Evolutionary conservation across 1,140 invertebrate genomes (phyloP).

Genomic region (Theocolax elegans): DNA sequence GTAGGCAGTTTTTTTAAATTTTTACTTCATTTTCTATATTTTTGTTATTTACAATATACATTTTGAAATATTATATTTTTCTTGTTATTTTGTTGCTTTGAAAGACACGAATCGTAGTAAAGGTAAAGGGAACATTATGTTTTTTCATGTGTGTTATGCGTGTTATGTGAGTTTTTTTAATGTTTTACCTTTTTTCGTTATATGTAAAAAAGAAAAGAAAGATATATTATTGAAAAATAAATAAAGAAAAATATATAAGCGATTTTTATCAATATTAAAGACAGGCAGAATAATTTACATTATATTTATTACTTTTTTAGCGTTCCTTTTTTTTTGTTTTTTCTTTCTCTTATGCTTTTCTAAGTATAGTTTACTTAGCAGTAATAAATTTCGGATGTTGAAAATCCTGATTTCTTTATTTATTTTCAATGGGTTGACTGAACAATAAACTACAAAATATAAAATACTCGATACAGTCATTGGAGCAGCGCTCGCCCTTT

Average conservation of each 20-base stretch:
- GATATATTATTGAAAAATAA: conserved; percentile 28
- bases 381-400: conserved; percentile 7
- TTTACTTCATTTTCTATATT: conserved; percentile 41
- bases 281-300: conserved; percentile 30
- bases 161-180: too few species aligned
- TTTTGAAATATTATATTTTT: conserved; percentile 35
- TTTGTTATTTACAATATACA: conserved; percentile 45
- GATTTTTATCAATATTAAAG: conserved; percentile 34
- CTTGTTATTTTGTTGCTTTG: conserved; percentile 20
- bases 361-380: conserved; percentile 24
- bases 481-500: conserved; percentile 5
- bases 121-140: conserved; percentile 26
- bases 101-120: conserved; percentile 36
- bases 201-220: too few species aligned
- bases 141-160: conserved; percentile 21
- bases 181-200: too few species aligned
- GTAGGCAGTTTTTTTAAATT: conserved; percentile 14
- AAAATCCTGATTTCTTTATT: conserved; percentile 13
- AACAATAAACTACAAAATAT: conserved; percentile 36
- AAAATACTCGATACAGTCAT: too few species aligned
- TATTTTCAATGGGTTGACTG: conserved; percentile 19
- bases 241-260: conserved; percentile 35
- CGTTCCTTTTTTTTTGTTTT: too few species aligned
- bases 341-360: conserved; percentile 6
- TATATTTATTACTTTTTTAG: too few species aligned